phyloP scores from a whole-genome alignment of 1,140 invertebrate species.

The Neodiprion fabricii region DNA sequence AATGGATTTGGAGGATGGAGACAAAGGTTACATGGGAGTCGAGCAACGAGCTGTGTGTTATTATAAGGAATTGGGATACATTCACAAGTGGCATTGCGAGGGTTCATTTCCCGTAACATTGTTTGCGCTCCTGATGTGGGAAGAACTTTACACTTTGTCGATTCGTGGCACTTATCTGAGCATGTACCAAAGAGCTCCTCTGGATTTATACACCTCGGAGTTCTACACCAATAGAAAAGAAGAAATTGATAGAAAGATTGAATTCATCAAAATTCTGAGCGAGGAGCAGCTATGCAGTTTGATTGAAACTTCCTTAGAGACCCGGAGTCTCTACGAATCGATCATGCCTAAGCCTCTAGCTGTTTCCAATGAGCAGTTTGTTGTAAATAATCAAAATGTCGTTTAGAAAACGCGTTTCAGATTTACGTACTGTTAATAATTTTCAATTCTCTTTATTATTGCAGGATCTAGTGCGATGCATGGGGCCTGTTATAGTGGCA shows the following conservation, averaged over 20 bases:
- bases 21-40: constrained; percentile 39
- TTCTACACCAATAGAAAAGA: constrained; percentile 71
- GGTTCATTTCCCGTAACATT: constrained; percentile 69
- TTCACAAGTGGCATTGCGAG: constrained; percentile 72
- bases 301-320: constrained; percentile 53
- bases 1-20: constrained; percentile 25
- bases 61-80: constrained; percentile 40
- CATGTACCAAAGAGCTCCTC: constrained; percentile 70
- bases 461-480: constrained; percentile 64
- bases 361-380: constrained; percentile 53
- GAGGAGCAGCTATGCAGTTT: constrained; percentile 50
- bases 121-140: constrained; percentile 78
- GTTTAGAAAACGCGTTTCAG: constrained; percentile 17
- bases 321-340: constrained; percentile 53
- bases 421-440: constrained; percentile 11
- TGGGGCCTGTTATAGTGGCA: constrained; percentile 64
- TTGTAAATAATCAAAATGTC: constrained; percentile 49
- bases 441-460: constrained; percentile 35
- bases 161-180: constrained; percentile 73
- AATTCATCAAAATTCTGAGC: constrained; percentile 50
- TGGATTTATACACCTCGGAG: constrained; percentile 70
- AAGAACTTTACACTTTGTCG: constrained; percentile 70
- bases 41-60: constrained; percentile 45
- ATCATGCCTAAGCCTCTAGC: constrained; percentile 65
- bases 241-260: constrained; percentile 64